These are phyloP conservation scores for Mus musculus DNA, from an alignment of 2,113 vertebrate species.

Conservation along the genomic window GRCm39 chr2:35965001-35965500, in stretches of 20 bases:
- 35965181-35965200: neutral
- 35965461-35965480: neutral
- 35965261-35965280: neutral
- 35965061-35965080: neutral
- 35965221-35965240: neutral
- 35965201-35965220: neutral
- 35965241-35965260: neutral
- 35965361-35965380: slow-evolving; percentile 13
- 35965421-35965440: neutral
- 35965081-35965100: neutral
- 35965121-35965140: neutral
- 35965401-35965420: neutral
- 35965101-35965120: neutral
- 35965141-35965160: neutral
- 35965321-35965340: neutral
- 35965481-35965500: neutral
- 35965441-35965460: neutral
- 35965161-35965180: neutral
- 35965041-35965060: neutral
- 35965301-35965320: neutral
- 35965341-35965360: neutral
- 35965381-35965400: neutral
- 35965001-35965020: neutral
- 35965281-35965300: neutral
- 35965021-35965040: neutral